These are phyloP conservation scores for Meloidogyne hapla DNA, from an alignment of 1,140 invertebrate species.

Conservation along the genomic window DNA sequence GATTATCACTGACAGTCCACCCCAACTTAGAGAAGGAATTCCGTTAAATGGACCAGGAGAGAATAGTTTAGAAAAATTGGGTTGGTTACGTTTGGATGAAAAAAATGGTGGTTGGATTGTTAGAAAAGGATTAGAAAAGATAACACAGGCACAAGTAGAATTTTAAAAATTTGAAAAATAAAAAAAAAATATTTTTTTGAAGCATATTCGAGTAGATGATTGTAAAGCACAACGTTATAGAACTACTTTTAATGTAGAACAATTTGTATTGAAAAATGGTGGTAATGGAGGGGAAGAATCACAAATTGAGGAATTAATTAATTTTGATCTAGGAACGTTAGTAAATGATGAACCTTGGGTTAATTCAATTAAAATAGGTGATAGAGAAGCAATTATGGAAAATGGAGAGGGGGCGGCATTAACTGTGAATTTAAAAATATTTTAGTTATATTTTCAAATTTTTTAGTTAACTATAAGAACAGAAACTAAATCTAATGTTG, in stretches of 20 bases:
- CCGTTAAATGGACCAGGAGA: slow-evolving; percentile 48
- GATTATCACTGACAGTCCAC: slow-evolving; percentile 32
- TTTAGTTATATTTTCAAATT: too few relatives aligned
- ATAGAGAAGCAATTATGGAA: slow-evolving; percentile 44
- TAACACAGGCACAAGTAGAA: slow-evolving; percentile 55
- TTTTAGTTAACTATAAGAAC: slow-evolving; percentile 49
- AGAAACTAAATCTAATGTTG: slow-evolving; percentile 38
- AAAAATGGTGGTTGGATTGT: slow-evolving; percentile 40
- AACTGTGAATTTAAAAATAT: slow-evolving; percentile 24
- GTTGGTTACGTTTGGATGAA: slow-evolving; percentile 51
- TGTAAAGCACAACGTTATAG: slow-evolving; percentile 56
- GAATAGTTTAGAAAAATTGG: slow-evolving; percentile 50
- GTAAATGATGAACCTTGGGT: slow-evolving; percentile 53
- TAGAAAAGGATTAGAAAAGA: slow-evolving; percentile 47
- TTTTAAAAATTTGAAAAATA: slow-evolving; percentile 16
- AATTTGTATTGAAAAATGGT: slow-evolving; percentile 42
- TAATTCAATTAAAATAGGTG: slow-evolving; percentile 38
- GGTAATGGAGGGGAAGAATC: not conserved
- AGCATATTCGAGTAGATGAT: slow-evolving; percentile 50
- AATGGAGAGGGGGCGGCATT: slow-evolving; percentile 52
- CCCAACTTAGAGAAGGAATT: slow-evolving; percentile 33
- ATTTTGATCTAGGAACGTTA: slow-evolving; percentile 48
- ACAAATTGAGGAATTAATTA: slow-evolving; percentile 45
- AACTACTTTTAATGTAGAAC: slow-evolving; percentile 53
- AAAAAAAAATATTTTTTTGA: slow-evolving; percentile 15